A percentile compares a stretch with the other conserved stretches of the same genome.
These are phyloP conservation scores for Drosophila sucinea DNA, from an alignment of 1,140 invertebrate genomes.

Conservation along the genomic window DNA sequence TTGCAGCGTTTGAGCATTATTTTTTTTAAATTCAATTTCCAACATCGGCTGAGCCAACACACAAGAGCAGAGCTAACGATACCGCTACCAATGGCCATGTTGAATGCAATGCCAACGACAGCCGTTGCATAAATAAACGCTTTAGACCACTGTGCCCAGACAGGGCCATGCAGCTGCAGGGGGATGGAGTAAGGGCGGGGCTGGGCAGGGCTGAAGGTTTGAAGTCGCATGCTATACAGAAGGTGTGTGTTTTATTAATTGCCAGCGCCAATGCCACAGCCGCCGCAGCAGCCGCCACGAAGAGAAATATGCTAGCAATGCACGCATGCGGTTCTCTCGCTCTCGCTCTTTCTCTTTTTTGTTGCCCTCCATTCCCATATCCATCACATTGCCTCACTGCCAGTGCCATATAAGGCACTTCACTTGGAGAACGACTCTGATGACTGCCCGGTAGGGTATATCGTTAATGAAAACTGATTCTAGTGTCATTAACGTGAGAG, in stretches of 20 bases:
- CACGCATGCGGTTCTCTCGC: conserved; percentile 65
- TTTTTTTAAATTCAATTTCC: conserved; percentile 69
- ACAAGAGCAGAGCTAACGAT: conserved; percentile 9
- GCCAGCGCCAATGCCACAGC: conserved; percentile 63
- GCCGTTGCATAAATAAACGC: conserved; percentile 68
- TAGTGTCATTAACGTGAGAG: conserved; percentile 80
- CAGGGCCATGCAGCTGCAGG: not conserved
- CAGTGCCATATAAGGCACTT: conserved; percentile 6
- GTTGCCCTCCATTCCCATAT: not conserved
- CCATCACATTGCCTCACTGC: not conserved
- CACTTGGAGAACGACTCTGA: conserved; percentile 25
- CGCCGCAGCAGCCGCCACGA: conserved; percentile 50
- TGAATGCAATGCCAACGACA: conserved; percentile 33
- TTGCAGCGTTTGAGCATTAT: conserved; percentile 69
- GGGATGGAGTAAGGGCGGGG: not conserved
- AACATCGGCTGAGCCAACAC: conserved; percentile 14
- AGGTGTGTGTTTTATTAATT: conserved; percentile 81
- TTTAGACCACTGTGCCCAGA: conserved; percentile 72
- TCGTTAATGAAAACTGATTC: conserved; percentile 82
- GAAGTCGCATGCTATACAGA: conserved; percentile 48
- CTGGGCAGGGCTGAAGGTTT: not conserved
- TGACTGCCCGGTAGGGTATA: conserved; percentile 60
- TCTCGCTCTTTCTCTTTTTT: not conserved
- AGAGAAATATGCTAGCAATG: conserved; percentile 72
- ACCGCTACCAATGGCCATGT: conserved; percentile 29